phyloP scores from a whole-genome alignment of 2,113 vertebrate species.

The Calidris pygmaea region DNA sequence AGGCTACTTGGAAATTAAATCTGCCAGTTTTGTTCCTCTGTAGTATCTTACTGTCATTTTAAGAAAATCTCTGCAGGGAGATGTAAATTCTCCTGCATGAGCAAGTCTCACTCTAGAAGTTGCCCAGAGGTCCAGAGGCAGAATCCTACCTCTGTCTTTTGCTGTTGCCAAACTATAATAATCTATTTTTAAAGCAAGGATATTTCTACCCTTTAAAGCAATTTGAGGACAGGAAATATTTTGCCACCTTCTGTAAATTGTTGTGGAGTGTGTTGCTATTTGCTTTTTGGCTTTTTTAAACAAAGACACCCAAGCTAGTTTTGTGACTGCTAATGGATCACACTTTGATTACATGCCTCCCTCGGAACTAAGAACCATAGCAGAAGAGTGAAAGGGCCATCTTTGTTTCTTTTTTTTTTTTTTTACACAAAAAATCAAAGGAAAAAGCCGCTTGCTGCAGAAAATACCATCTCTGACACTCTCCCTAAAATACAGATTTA shows the following conservation, averaged over 20 bases:
- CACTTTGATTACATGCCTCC: not conserved
- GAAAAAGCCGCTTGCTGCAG: not conserved
- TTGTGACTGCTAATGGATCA: not conserved
- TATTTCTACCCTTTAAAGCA: not conserved
- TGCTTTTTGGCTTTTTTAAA: not conserved
- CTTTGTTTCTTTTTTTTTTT: not conserved
- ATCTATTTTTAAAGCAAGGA: not conserved
- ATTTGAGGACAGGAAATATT: slow-evolving; percentile 19
- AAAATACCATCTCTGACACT: not conserved
- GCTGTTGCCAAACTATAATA: not conserved
- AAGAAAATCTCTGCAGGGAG: not conserved
- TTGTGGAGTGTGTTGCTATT: not conserved
- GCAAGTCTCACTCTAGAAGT: not conserved
- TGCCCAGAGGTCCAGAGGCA: not conserved
- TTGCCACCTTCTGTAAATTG: slow-evolving; percentile 35
- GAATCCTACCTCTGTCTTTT: not conserved
- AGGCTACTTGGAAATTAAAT: not conserved
- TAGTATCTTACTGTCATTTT: not conserved
- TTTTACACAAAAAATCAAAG: not conserved
- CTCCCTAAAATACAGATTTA: not conserved
- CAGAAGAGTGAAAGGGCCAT: not conserved
- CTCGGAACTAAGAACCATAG: slow-evolving; percentile 27
- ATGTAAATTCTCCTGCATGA: not conserved
- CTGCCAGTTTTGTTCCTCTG: not conserved
- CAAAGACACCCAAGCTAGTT: not conserved